A percentile compares a stretch with the other conserved stretches of the same genome.
Conservation (phyloP, 2,113 vertebrate species). For the Turdus rufiventris region DNA sequence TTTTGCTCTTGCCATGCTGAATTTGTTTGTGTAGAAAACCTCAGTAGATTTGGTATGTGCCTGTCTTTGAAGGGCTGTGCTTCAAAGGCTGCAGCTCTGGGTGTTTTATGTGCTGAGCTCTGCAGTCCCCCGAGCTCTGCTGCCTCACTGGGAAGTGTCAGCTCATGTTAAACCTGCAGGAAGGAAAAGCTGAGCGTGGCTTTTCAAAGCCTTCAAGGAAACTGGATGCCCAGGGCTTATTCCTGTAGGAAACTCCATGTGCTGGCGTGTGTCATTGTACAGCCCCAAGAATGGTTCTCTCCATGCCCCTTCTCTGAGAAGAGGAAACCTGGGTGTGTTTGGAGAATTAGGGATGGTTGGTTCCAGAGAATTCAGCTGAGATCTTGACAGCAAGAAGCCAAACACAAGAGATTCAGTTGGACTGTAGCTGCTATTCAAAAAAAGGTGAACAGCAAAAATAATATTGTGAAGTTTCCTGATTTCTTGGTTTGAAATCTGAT, state of each 20-base stretch:
- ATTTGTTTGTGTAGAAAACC: constrained; percentile 38
- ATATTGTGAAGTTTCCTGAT: not conserved
- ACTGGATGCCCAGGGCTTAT: not conserved
- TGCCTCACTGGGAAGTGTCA: not conserved
- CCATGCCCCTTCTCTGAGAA: not conserved
- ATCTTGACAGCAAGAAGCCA: not conserved
- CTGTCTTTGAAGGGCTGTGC: constrained; percentile 10
- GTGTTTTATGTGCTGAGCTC: not conserved
- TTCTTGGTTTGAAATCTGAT: not conserved
- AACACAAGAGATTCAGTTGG: not conserved
- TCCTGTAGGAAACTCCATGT: not conserved
- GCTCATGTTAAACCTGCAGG: not conserved
- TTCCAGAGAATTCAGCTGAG: not conserved
- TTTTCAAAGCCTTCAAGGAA: not conserved
- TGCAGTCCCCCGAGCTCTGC: not conserved
- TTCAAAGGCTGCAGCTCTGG: constrained; percentile 1
- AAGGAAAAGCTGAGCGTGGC: not conserved
- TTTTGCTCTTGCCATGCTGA: constrained; percentile 11
- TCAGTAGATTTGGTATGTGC: not conserved
- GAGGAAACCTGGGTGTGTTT: not conserved
- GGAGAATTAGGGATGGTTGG: not conserved
- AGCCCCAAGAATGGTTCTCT: not conserved
- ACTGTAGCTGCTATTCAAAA: not conserved
- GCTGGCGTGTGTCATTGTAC: not conserved
- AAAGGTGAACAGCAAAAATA: not conserved